phyloP scores from a whole-genome alignment of 1,140 invertebrate species.

The Akabosia matsudoensis region DNA sequence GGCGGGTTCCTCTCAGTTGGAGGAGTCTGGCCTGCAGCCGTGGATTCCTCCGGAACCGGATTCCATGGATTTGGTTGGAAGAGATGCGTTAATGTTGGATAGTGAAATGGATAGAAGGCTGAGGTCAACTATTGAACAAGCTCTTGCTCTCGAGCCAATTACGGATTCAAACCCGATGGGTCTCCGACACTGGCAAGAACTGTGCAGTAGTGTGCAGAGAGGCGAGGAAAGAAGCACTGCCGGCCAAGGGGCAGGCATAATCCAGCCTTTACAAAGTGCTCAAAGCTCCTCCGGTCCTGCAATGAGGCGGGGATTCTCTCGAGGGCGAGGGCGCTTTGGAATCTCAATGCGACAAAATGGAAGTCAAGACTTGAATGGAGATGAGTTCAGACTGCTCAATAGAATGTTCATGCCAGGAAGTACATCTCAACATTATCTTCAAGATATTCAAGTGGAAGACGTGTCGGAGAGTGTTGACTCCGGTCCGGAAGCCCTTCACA shows the following conservation, averaged over 20 bases:
- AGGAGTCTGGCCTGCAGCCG: no score
- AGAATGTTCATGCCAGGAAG: conserved; percentile 2
- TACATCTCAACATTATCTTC: background rate
- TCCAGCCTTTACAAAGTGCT: background rate
- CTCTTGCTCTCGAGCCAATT: background rate
- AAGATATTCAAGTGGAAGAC: background rate
- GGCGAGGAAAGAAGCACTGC: background rate
- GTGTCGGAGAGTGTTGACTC: background rate
- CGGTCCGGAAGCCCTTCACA: background rate
- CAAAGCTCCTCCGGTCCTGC: background rate
- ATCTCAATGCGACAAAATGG: background rate
- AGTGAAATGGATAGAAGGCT: background rate
- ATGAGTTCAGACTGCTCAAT: background rate
- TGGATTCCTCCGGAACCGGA: background rate
- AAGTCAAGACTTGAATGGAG: background rate
- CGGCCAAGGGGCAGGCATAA: background rate
- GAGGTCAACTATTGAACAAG: background rate
- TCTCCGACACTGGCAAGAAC: background rate
- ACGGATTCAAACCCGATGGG: background rate
- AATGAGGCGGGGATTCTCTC: background rate
- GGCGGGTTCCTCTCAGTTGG: no score
- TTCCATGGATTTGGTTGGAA: background rate
- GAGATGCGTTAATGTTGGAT: background rate
- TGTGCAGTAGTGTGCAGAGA: background rate
- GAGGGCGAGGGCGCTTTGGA: background rate